Conservation (phyloP, 1,140 invertebrate genomes). For the Paraescarpia echinospica region DNA sequence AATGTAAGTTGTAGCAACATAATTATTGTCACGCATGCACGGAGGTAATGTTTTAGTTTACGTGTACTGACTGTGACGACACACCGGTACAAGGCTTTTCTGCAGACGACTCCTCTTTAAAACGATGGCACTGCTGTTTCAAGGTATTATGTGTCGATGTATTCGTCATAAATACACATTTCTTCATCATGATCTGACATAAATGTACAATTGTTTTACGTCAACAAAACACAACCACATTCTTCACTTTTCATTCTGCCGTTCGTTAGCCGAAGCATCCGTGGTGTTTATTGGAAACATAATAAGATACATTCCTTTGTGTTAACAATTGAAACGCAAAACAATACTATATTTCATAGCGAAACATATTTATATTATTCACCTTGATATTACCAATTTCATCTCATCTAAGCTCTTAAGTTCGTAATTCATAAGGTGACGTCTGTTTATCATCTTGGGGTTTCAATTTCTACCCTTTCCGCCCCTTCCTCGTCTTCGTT, state of each 20-base stretch:
- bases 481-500: not conserved
- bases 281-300: not conserved
- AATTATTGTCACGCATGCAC: too few species aligned
- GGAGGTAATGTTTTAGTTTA: too few species aligned
- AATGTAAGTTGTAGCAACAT: too few species aligned
- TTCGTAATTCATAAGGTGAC: not conserved
- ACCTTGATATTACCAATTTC: not conserved
- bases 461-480: not conserved
- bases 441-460: not conserved
- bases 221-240: not conserved
- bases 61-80: too few species aligned
- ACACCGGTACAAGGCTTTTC: too few species aligned
- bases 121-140: too few species aligned
- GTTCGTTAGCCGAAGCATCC: not conserved
- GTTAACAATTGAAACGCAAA: not conserved
- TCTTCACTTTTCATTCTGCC: not conserved
- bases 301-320: not conserved
- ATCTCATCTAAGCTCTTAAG: not conserved
- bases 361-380: not conserved
- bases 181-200: too few species aligned
- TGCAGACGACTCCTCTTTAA: too few species aligned
- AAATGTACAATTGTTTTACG: too few species aligned
- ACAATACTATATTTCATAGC: not conserved
- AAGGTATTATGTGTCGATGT: too few species aligned
- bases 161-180: too few species aligned